phyloP scores from a whole-genome alignment of 2,888 invertebrate genomes.

The Andrena praecox region DNA sequence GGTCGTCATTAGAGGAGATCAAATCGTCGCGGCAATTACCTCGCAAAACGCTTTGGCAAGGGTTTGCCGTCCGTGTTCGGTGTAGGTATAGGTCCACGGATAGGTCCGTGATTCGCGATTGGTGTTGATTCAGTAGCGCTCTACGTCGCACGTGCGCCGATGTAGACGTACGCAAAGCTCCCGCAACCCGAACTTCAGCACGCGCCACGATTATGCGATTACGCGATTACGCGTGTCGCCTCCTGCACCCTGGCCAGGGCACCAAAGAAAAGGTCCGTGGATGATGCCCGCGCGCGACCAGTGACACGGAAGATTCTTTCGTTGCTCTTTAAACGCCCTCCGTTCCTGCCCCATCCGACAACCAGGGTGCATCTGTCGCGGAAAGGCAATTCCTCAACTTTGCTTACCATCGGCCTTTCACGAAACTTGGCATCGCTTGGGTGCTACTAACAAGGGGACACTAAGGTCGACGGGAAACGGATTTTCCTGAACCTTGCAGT shows the following conservation, averaged over 20 bases:
- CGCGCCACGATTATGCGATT: conserved; percentile 84
- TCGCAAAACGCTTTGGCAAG: conserved; percentile 63
- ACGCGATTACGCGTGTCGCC: conserved; percentile 84
- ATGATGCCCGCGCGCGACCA: conserved; percentile 52
- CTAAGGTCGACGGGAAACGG: too few relatives aligned
- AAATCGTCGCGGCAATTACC: conserved; percentile 63
- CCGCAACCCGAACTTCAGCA: conserved; percentile 83
- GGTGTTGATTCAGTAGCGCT: conserved; percentile 80
- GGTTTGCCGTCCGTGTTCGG: conserved; percentile 51
- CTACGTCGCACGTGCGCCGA: conserved; percentile 75
- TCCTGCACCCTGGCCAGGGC: conserved; percentile 62
- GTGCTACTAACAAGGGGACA: too few relatives aligned
- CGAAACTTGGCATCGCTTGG: too few relatives aligned
- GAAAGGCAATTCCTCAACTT: conserved; percentile 7
- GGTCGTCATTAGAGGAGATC: conserved; percentile 22
- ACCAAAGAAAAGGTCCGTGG: conserved; percentile 50
- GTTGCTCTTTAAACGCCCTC: conserved; percentile 20
- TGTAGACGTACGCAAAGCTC: conserved; percentile 78
- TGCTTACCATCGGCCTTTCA: neutral
- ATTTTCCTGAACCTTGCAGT: too few relatives aligned
- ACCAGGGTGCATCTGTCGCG: conserved; percentile 40
- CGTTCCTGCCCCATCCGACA: neutral
- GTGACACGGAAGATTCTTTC: conserved; percentile 73
- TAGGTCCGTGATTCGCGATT: conserved; percentile 66
- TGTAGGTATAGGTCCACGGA: conserved; percentile 50